Conservation (phyloP, 53 echinoderm and acorn worm species). For the Mesocentrotus franciscanus region DNA sequence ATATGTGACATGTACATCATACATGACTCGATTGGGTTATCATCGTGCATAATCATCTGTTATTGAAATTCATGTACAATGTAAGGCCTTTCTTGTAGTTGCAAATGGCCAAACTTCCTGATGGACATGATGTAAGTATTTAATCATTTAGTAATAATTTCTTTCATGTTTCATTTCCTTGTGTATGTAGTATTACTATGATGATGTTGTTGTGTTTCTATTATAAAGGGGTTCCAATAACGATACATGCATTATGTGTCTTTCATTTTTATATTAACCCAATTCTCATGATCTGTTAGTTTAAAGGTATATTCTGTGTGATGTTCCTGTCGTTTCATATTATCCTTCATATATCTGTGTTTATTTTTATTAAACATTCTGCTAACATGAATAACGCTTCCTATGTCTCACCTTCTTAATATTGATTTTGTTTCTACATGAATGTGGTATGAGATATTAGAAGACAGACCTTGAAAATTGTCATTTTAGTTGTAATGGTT, state of each 20-base stretch:
- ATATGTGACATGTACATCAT: too few species aligned
- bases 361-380: too few species aligned
- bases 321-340: background rate
- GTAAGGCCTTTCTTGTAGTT: background rate
- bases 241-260: background rate
- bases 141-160: background rate
- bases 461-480: too few species aligned
- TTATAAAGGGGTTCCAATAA: background rate
- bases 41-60: background rate
- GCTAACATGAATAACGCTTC: too few species aligned
- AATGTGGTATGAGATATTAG: too few species aligned
- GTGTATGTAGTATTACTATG: background rate
- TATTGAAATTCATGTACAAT: background rate
- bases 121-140: background rate
- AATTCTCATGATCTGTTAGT: background rate
- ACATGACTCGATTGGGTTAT: background rate
- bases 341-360: background rate
- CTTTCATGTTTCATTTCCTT: background rate
- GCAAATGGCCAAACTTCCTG: background rate
- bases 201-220: background rate
- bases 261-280: constrained; percentile 2
- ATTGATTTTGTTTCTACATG: too few species aligned
- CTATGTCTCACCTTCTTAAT: too few species aligned
- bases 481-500: too few species aligned
- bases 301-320: background rate